Base-by-base conservation (phyloP, 2,113 vertebrate genomes). In the Cottus gobio region DNA sequence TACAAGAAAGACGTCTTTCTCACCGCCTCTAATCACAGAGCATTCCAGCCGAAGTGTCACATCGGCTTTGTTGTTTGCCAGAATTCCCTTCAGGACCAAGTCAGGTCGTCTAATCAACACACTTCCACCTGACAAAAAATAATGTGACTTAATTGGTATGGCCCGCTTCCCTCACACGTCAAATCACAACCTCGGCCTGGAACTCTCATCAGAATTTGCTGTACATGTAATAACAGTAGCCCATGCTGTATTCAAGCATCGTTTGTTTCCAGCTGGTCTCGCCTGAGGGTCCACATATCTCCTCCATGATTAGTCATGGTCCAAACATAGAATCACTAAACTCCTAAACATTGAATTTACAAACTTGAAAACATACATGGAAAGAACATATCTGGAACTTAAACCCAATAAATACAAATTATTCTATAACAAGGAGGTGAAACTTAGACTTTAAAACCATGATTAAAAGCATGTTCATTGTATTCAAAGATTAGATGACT, bases 11-110 rank as follows among this genome's bases (percentile, higher is more conserved):
- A 75, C 31, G 1, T 58, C 70, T 84, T 79, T 85, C 64, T 76
- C 31, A 31, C 79, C 75, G 79, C 60, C 82, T 80, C 76, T 90
- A 90, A 93, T 93, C 91, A 87, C 28, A 48, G 39, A 65, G 67
- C 34, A 79, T 86, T 93, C 89, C 70, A 88, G 76, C 70, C 36
- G 74, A 85, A 74, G 79, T 83, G 78, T 79, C 83, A 76, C 80
- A 84, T 73, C 44, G 82, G 77, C 68, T 85, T 73, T 83, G 73
- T 82, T 87, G 80, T 87, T 79, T 83, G 82, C 67, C 75, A 77
- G 58, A 90, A 85, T 90, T 86, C 80, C 85, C 85, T 82, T 77
- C 82, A 87, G 88, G 87, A 91, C 64, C 30, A 54, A 36, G 70
- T 82, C 52, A 56, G 83, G 84, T 76, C 86, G 42, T 88, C 77